Percentiles rank a stretch among this genome's conserved stretches.
These are phyloP conservation scores for Cyrtorhinus lividipennis DNA, from an alignment of 1,140 invertebrate genomes.

Conservation along the genomic window DNA sequence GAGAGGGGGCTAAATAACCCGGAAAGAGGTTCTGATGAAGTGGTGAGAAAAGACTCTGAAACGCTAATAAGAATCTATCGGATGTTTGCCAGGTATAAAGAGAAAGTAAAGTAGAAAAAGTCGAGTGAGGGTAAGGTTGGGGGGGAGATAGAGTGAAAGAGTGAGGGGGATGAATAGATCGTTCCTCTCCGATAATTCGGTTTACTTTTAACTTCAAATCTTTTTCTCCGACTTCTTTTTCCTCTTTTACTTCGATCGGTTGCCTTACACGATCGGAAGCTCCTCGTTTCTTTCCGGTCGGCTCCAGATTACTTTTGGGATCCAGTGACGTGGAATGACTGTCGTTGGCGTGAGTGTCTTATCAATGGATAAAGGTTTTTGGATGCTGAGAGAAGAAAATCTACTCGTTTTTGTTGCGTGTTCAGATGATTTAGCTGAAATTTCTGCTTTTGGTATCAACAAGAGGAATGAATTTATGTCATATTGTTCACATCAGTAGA, in stretches of 20 bases:
- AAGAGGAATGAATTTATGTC: too few relatives aligned
- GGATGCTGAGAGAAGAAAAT: not conserved
- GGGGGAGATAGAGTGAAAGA: not conserved
- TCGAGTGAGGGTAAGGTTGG: not conserved
- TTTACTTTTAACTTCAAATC: not conserved
- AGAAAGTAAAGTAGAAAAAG: not conserved
- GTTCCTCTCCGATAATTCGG: not conserved
- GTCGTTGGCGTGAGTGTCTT: not conserved
- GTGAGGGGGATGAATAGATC: not conserved
- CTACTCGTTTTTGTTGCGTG: not conserved
- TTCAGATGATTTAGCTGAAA: not conserved
- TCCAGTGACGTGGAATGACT: not conserved
- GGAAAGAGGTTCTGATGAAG: conserved; percentile 1
- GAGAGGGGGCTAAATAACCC: not conserved
- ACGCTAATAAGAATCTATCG: conserved; percentile 9
- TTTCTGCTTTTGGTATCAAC: too few relatives aligned
- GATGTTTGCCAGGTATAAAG: not conserved
- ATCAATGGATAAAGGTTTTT: not conserved
- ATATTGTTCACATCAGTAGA: too few relatives aligned
- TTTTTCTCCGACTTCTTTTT: not conserved
- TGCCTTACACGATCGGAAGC: not conserved
- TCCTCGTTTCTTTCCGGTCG: not conserved
- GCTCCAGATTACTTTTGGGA: not conserved
- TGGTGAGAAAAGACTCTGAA: not conserved
- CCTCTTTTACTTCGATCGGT: too few relatives aligned